Evolutionary conservation across 2,113 vertebrate genomes (phyloP).

Genomic region (Seriola aureovittata): DNA sequence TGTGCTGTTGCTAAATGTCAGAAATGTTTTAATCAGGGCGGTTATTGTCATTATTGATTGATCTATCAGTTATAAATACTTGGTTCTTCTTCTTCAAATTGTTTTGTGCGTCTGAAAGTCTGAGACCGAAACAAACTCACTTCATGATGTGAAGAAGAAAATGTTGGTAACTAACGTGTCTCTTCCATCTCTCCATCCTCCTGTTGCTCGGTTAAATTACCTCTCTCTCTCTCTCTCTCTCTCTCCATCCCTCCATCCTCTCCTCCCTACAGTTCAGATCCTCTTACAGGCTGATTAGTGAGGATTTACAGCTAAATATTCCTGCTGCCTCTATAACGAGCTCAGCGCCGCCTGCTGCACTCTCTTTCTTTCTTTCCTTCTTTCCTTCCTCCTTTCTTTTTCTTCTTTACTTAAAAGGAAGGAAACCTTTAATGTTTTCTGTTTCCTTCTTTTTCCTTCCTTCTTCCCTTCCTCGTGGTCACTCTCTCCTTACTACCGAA

Average conservation of each 20-base stretch:
- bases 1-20: no score
- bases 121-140: no score
- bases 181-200: not conserved
- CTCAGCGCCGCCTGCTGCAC: constrained; percentile 37
- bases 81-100: no score
- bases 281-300: constrained; percentile 73
- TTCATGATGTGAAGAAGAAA: no score
- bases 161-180: no score
- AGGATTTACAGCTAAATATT: constrained; percentile 76
- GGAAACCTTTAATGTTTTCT: no score
- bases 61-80: no score
- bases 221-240: not conserved
- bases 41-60: no score
- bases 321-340: constrained; percentile 52
- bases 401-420: not conserved
- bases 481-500: no score
- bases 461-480: not conserved
- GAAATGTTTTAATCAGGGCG: no score
- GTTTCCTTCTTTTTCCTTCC: not conserved
- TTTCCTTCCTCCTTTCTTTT: no score
- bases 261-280: constrained; percentile 36
- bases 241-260: not conserved
- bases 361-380: not conserved
- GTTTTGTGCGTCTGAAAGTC: no score
- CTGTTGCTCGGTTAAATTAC: not conserved